phyloP scores from a whole-genome alignment of 2,888 invertebrate species.

The Malthinus seriepunctatus region DNA sequence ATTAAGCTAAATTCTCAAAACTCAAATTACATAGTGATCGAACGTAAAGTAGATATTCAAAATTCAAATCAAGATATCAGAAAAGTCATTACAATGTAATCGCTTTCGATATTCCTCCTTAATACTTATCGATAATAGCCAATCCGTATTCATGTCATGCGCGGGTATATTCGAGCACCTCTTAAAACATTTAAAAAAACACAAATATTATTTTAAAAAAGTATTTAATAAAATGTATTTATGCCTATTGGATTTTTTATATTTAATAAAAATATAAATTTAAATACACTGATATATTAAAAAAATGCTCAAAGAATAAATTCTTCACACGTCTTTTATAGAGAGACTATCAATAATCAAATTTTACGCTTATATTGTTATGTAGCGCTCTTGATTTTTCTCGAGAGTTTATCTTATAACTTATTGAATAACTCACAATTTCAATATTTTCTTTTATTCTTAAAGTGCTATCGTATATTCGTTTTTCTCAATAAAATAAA shows the following conservation, averaged over 20 bases:
- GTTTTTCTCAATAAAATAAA: too few species aligned
- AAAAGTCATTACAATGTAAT: constrained; percentile 21
- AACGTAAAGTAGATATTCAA: too few species aligned
- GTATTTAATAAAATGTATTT: too few species aligned
- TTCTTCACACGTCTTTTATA: constrained; percentile 5
- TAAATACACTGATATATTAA: constrained; percentile 17
- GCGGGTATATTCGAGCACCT: constrained; percentile 19
- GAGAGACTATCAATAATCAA: constrained; percentile 18
- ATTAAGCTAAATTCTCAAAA: too few species aligned
- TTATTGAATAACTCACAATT: too few species aligned
- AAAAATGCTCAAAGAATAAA: constrained; percentile 12
- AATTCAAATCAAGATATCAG: too few species aligned
- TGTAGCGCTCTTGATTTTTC: constrained; percentile 12
- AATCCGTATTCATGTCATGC: constrained; percentile 31
- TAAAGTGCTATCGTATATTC: too few species aligned
- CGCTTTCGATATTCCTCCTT: background rate
- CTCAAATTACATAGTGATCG: too few species aligned
- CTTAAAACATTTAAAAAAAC: constrained; percentile 12
- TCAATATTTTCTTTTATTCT: too few species aligned
- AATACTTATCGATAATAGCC: constrained; percentile 26
- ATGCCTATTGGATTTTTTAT: too few species aligned
- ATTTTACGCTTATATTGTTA: constrained; percentile 16
- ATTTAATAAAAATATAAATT: too few species aligned
- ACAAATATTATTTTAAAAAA: background rate
- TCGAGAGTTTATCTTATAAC: background rate